These are phyloP conservation scores for Artibeus lituratus DNA, from an alignment of 2,797 vertebrate genomes.

Conservation along the genomic window DNA sequence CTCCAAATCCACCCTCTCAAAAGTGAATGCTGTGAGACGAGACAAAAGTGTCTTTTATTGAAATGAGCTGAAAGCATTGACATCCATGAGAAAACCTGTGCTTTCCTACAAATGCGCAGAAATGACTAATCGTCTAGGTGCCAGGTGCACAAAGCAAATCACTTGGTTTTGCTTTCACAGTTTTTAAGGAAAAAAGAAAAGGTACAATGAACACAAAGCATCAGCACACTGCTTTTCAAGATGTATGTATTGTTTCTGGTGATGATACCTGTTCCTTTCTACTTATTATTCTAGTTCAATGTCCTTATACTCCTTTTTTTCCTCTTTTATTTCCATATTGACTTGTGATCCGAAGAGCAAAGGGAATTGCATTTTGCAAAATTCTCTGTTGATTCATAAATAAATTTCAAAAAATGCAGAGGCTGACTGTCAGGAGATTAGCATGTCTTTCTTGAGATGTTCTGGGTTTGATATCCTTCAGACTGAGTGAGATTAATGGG, in stretches of 20 bases:
- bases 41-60: not conserved
- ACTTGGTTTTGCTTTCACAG: slow-evolving; percentile 7
- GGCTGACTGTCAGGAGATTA: slow-evolving; percentile 18
- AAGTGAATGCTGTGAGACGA: not conserved
- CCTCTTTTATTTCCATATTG: not conserved
- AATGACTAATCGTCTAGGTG: not conserved
- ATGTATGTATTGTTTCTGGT: not conserved
- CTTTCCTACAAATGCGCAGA: slow-evolving; percentile 7
- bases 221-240: slow-evolving; percentile 31
- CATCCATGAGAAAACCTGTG: not conserved
- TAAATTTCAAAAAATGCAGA: slow-evolving; percentile 49
- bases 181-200: not conserved
- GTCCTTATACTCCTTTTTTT: not conserved
- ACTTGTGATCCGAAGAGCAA: slow-evolving; percentile 51
- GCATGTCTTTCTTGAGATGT: slow-evolving; percentile 50
- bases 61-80: not conserved
- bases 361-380: slow-evolving; percentile 57
- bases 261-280: not conserved
- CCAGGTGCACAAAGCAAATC: not conserved
- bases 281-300: not conserved
- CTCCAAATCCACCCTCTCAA: not conserved
- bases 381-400: slow-evolving; percentile 60
- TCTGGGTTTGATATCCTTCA: slow-evolving; percentile 61
- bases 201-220: not conserved
- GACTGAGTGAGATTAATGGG: slow-evolving; percentile 52